Evolutionary conservation across 2,113 vertebrate genomes (phyloP).

Genomic region (Tenebrosternarchus preto): DNA sequence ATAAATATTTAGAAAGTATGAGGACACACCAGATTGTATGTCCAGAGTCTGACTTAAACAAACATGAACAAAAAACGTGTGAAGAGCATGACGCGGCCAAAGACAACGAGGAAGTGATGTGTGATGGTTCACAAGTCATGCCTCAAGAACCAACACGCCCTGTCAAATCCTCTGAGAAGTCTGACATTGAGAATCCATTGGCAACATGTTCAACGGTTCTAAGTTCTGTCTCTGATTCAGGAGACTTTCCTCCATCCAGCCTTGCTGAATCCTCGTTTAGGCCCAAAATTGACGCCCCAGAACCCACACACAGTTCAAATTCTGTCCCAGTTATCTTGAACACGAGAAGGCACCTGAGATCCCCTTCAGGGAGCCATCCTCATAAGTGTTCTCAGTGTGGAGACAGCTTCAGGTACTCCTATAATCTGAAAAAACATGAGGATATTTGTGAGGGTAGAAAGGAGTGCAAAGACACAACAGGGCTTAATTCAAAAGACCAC

Average conservation of each 20-base stretch:
- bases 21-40: slow-evolving; percentile 5
- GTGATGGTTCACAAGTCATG: neutral
- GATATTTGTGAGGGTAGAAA: slow-evolving; percentile 62
- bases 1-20: neutral
- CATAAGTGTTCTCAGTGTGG: slow-evolving; percentile 66
- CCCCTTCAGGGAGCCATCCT: slow-evolving; percentile 32
- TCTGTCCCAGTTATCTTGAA: neutral
- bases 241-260: neutral
- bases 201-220: neutral
- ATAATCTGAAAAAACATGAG: slow-evolving; percentile 55
- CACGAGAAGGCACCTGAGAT: slow-evolving; percentile 34
- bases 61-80: neutral
- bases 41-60: neutral
- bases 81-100: too few relatives aligned
- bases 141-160: neutral
- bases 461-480: slow-evolving; percentile 11
- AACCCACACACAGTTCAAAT: neutral
- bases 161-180: neutral
- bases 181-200: neutral
- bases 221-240: neutral
- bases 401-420: slow-evolving; percentile 60
- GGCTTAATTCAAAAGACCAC: neutral
- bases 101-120: neutral
- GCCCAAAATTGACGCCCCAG: neutral
- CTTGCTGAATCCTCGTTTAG: neutral